phyloP scores from a whole-genome alignment of 2,113 vertebrate genomes.

The Archilochus colubris region DNA sequence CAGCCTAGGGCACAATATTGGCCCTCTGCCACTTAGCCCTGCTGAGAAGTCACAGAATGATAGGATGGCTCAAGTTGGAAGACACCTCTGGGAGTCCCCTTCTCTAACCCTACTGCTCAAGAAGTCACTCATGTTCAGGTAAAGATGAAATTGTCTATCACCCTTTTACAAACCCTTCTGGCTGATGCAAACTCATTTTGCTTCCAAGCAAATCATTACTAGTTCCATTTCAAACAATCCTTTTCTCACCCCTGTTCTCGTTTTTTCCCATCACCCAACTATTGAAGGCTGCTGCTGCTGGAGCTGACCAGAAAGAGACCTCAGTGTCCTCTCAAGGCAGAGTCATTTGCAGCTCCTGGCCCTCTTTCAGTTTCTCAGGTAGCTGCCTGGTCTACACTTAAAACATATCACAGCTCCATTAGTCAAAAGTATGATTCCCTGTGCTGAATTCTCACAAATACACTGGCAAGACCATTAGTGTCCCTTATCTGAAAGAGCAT shows the following conservation, averaged over 20 bases:
- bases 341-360: neutral
- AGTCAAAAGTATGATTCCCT: neutral
- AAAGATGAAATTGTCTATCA: neutral
- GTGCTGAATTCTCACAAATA: neutral
- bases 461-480: neutral
- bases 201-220: neutral
- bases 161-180: neutral
- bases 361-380: neutral
- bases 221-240: neutral
- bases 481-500: neutral
- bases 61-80: neutral
- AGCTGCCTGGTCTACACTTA: neutral
- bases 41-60: neutral
- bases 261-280: neutral
- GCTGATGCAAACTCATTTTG: neutral
- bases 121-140: rapidly evolving
- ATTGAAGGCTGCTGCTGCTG: neutral
- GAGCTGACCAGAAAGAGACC: neutral
- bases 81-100: neutral
- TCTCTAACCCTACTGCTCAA: neutral
- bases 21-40: neutral
- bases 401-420: neutral
- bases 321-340: neutral
- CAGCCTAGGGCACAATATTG: neutral
- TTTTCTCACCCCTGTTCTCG: neutral